phyloP scores from a whole-genome alignment of 2,888 invertebrate species.

The Diarsia brunnea region DNA sequence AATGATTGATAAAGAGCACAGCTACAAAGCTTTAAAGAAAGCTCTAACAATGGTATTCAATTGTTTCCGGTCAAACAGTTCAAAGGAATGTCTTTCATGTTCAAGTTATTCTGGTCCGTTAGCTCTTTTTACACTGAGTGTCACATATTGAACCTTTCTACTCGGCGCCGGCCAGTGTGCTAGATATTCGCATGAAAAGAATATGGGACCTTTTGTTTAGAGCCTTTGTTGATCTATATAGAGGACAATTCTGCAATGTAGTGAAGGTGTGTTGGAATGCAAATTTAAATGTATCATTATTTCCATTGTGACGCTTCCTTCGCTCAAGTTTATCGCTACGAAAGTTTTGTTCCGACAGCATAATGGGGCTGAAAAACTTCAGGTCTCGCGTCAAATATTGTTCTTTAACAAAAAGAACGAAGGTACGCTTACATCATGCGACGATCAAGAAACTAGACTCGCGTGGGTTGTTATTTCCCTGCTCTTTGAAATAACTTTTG shows the following conservation, averaged over 20 bases:
- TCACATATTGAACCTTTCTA: constrained; percentile 54
- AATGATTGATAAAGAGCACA: constrained; percentile 15
- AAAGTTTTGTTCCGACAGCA: constrained; percentile 44
- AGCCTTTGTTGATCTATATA: constrained; percentile 11
- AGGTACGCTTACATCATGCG: constrained; percentile 53
- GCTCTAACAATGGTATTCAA: constrained; percentile 43
- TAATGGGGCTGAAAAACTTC: constrained; percentile 42
- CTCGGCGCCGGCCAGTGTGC: constrained; percentile 66
- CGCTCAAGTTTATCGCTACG: constrained; percentile 26
- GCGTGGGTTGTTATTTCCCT: constrained; percentile 53
- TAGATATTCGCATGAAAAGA: constrained; percentile 74
- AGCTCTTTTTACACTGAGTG: constrained; percentile 71
- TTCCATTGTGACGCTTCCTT: constrained; percentile 15
- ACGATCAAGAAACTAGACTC: constrained; percentile 49
- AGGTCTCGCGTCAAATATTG: constrained; percentile 44
- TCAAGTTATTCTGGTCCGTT: constrained; percentile 74
- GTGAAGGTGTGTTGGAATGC: background rate
- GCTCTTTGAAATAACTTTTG: constrained; percentile 60
- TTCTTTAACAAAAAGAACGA: constrained; percentile 51
- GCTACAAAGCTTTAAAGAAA: constrained; percentile 15
- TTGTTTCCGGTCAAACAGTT: constrained; percentile 50
- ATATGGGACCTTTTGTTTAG: constrained; percentile 57
- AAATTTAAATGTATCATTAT: constrained; percentile 31
- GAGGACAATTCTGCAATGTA: constrained; percentile 4
- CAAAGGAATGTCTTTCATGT: constrained; percentile 66